Evolutionary conservation across 2,797 vertebrate species (phyloP), one percentile per base, ranked within the genome.

Genomic region (Sebastolobus alascanus): DNA sequence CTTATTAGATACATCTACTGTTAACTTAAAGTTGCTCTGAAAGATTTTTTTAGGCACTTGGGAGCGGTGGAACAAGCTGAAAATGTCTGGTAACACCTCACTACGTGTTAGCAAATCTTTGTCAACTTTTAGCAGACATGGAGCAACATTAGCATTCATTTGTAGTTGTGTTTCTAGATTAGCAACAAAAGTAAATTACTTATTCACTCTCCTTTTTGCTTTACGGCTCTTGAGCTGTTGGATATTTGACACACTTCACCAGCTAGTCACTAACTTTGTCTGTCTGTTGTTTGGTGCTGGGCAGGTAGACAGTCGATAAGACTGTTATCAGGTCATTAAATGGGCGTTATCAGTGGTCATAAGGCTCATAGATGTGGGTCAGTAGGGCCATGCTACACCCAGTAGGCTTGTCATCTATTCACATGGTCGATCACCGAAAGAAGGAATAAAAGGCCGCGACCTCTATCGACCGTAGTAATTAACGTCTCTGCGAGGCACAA

Each of bases 11-110:
- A 22, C 12, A 27, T 73, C 73, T 56, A 29, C 55, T 60, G 2
- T 27, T 50, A 56, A 61, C 43, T 52, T 43, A 76, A 77, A 75
- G 25, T 29, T 33, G 46, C 2, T 43, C 55, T 58, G 8, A 33
- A 14, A 35, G 3, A 31, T 56, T 7, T 38, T 22, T 64, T 63
- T 25, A n/a, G 35, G n/a, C 35, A 38, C 35, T 64, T 38, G 38
- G 27, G 52, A 64, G 14, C 1, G 2, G 25, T 3, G 12, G 6
- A 60, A 20, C 7, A 8, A 50, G 13, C 10, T 20, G 7, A 33
- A 73, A 0, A 31, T 22, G 27, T 67, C 14, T 12, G 3, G 8
- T 43, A 27, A 66, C 43, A 35, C 8, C 27, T 46, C 56, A 25
- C 3, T 22, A 10, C 25, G 1, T 40, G 20, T 22, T 8, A 18